Base-by-base conservation (phyloP, 64 coral and sea anemone genomes). In the Astreopora myriophthalma region DNA sequence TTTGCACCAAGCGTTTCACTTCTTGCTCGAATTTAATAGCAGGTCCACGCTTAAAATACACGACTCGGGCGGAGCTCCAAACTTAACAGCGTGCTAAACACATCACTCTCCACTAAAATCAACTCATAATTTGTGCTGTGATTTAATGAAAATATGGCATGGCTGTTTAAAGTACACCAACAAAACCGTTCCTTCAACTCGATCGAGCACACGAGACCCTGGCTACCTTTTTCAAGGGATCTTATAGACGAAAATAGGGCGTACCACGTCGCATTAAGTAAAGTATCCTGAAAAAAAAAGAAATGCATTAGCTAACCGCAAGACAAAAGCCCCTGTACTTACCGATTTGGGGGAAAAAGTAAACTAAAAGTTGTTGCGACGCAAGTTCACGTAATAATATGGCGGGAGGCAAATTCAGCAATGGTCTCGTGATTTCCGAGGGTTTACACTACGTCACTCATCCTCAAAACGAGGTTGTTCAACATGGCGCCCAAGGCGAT, bases 401-500 rank as follows among this genome's bases (percentile, higher is more conserved):
- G 92, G 92, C 75, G 75, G 86, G 73, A 74, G 70, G 79, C 86
- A 71, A 94, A 36, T 44, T 82, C 27, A 19, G 46, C 71, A 17
- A 38, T n/a, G 85, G 67, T 62, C 85, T 87, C 92, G 76, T 94
- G 85, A 94, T 76, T 86, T 74, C 57, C 49, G 57, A 38, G 35
- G 52, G 34, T 74, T 73, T 16, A 33, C 60, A 38, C 82, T 94
- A 87, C 92, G 92, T 94, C 92, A 94, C 89, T 5, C 44, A 40
- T 37, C 1, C 6, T 35, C 4, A 22, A 27, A 83, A 26, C 61
- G 61, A 64, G 61, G 61, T 64, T 64, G 38, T 90, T 24, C 44
- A 96, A 93, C 14, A 97, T 96, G 95, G 91, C 95, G 95, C 95
- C 95, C 29, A 96, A 99, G 55, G 76, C 90, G 1, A 91, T 88